Base-by-base conservation (phyloP, 2,888 invertebrate species). In the Linnaemya vulpina region DNA sequence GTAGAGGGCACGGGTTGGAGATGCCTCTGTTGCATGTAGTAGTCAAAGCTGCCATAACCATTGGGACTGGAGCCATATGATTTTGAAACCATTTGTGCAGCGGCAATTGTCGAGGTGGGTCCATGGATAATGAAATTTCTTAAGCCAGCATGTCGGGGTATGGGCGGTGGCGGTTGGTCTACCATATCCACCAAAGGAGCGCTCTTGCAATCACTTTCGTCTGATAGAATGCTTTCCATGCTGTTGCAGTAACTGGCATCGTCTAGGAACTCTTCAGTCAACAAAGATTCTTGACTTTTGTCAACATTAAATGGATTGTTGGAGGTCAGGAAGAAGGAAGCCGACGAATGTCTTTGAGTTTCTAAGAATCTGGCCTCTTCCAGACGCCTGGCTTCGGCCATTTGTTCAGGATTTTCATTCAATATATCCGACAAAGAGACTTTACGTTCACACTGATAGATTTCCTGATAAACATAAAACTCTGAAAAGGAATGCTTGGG, bases 121-220 rank as follows among this genome's bases (percentile, higher is more conserved):
- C 91, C 91, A 55, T 91, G 91, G 58, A 91, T 81, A 38, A 91
- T 91, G 63, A 91, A 91, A 73, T 91, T 91, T 1, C 91, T 87
- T 53, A 91, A 89, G 78, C 91, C 91, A 0, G 91, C 90, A 76
- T 91, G 91, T 0, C 89, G 88, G 15, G 90, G 91, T 87, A 90
- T 86, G 4, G 68, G 51, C 22, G 80, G 73, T 55, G 83, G 86
- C 1, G 85, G 87, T 22, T 88, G 87, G 0, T 94, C 94, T 49
- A 96, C 95, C 0, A 96, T 90, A 90, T 95, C 94, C 91, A 96
- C 96, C 46, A 96, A 90, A 0, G 96, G 96, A 0, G 96, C 96
- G 75, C 96, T 96, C 91, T 96, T 96, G 8, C 96, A 96, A 88
- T 95, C 95, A 0, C 96, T 96, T 86, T 96, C 96, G 90, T 96